Conservation (phyloP, 2,888 invertebrate genomes). For the Archaeoteleia sp. region DNA sequence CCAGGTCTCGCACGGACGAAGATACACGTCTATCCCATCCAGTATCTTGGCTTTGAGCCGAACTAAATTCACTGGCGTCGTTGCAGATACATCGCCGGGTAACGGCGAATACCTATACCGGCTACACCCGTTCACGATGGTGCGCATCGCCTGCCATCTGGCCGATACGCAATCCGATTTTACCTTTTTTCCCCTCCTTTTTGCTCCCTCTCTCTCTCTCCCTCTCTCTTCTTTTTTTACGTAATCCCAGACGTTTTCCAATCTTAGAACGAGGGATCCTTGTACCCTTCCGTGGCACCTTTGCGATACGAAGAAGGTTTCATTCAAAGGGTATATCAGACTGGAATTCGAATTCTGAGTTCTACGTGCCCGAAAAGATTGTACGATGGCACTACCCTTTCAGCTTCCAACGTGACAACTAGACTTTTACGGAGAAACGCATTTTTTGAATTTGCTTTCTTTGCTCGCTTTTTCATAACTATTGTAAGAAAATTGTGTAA, state of each 20-base stretch:
- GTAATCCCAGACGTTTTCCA: slow-evolving; percentile 69
- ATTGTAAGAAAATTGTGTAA: slow-evolving; percentile 27
- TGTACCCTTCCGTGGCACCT: slow-evolving; percentile 51
- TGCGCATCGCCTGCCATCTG: slow-evolving; percentile 68
- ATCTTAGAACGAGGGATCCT: slow-evolving; percentile 47
- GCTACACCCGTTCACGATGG: slow-evolving; percentile 57
- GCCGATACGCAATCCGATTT: slow-evolving; percentile 69
- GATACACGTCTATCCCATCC: slow-evolving; percentile 55
- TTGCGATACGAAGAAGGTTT: slow-evolving; percentile 48
- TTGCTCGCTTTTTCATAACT: slow-evolving; percentile 8
- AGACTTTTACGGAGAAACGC: slow-evolving; percentile 37
- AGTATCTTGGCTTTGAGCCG: slow-evolving; percentile 55
- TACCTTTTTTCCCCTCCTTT: slow-evolving; percentile 54
- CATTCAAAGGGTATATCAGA: slow-evolving; percentile 62
- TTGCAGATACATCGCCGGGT: slow-evolving; percentile 40
- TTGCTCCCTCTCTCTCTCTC: slow-evolving; percentile 23
- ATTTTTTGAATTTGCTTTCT: slow-evolving; percentile 28
- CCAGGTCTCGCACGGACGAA: slow-evolving; percentile 54
- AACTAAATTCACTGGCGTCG: slow-evolving; percentile 54
- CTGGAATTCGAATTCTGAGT: slow-evolving; percentile 65
- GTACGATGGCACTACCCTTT: slow-evolving; percentile 36
- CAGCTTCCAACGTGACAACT: slow-evolving; percentile 41
- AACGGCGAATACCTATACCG: slow-evolving; percentile 49
- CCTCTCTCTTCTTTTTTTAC: slow-evolving; percentile 55
- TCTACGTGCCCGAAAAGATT: slow-evolving; percentile 49